Evolutionary conservation across 2,888 invertebrate species (phyloP).

Genomic region (Papilio elwesi): DNA sequence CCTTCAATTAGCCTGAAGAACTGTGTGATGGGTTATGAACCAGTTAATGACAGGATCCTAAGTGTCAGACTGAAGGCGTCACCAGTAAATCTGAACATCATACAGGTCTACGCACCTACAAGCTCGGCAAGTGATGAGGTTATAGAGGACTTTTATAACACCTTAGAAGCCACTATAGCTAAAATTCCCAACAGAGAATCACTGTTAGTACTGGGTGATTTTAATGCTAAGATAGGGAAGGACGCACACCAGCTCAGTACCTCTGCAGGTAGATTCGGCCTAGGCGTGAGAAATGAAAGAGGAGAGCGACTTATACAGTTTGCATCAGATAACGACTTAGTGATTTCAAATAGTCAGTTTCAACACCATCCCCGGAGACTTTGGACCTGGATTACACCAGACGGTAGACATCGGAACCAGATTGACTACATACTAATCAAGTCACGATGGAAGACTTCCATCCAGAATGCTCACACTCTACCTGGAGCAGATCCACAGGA

Average conservation of each 20-base stretch:
- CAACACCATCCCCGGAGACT: too few species aligned
- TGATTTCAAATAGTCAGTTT: too few species aligned
- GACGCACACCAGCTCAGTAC: constrained; percentile 21
- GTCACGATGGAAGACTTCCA: too few species aligned
- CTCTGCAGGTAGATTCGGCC: constrained; percentile 28
- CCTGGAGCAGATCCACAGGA: too few species aligned
- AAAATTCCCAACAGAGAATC: constrained; percentile 43
- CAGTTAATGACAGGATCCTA: too few species aligned
- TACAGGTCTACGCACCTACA: constrained; percentile 42
- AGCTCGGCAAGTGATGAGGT: constrained; percentile 27
- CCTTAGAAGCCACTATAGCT: constrained; percentile 29
- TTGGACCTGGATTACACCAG: too few species aligned
- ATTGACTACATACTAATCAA: too few species aligned
- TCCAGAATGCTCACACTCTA: too few species aligned
- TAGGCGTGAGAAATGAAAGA: constrained; percentile 37
- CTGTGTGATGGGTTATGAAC: constrained; percentile 1
- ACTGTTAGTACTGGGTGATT: constrained; percentile 42
- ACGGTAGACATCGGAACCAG: too few species aligned
- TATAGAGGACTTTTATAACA: constrained; percentile 37
- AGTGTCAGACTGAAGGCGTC: constrained; percentile 36
- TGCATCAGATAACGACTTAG: neutral
- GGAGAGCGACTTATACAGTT: too few species aligned
- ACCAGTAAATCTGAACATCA: constrained; percentile 34
- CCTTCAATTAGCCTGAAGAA: neutral
- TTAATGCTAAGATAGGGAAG: constrained; percentile 41